Evolutionary conservation across 2,888 invertebrate species (phyloP), one percentile per base, ranked within the genome.

Genomic region (Erannis defoliaria): DNA sequence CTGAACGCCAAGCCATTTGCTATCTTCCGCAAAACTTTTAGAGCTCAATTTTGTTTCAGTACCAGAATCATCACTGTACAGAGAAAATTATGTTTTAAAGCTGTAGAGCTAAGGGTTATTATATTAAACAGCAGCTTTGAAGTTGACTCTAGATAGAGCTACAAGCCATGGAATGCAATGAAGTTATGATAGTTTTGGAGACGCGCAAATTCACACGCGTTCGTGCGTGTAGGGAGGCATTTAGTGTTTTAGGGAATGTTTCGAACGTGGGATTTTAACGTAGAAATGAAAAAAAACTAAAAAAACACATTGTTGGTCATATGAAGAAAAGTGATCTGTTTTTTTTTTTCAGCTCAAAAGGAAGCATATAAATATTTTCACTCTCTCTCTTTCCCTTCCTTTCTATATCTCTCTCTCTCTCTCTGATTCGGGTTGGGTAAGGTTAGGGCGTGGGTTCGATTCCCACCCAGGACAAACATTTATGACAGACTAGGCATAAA

Each of bases 111-210:
- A 61, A 5, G 19, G 40, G 26, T 40, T 26, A 37, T 23, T 21
- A 8, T 43, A n/a, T n/a, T 4, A 42, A 45, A 31, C 0, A 10
- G 4, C 9, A 43, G n/a, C 5, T 18, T 21, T 4, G 38, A 5
- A 33, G 16, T 10, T 48, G 46, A 53, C 50, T 38, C 49, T 43
- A 50, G 54, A 8, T 19, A 35, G 21, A 40, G 43, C 29, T 40
- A 12, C 18, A 46, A 29, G 60, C 43, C 40, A 12, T 51, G 55
- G 56, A 62, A 62, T 57, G 56, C 56, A 62, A 50, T 61, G 49
- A 60, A 29, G 42, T 14, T 3, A 16, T 37, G 48, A 26, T 45
- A 42, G 50, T 46, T 45, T 56, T 23, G 33, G 31, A 48, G 6
- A 14, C 55, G 38, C 49, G 14, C 43, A 45, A 61, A 55, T 40